These are phyloP conservation scores for Pachyramphus minor DNA, from an alignment of 2,113 vertebrate species.

Conservation along the genomic window DNA sequence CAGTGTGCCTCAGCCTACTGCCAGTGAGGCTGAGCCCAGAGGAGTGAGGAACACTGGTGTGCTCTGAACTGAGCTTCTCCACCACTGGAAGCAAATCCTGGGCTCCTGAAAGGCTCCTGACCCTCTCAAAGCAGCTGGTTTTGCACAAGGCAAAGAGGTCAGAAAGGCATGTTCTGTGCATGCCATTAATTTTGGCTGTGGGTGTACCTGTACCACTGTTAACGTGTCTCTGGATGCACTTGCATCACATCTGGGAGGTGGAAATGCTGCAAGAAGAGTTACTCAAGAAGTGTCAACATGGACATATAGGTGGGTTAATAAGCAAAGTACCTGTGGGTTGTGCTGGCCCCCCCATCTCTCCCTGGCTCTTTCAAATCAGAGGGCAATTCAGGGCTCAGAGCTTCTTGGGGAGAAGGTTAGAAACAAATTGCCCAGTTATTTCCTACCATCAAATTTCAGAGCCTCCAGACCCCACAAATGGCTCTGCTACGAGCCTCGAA, in stretches of 20 bases:
- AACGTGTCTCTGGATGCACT: fast-evolving
- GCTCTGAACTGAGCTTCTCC: neutral
- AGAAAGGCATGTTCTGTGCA: neutral
- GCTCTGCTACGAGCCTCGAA: neutral
- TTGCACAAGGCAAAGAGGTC: neutral
- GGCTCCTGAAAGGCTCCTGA: neutral
- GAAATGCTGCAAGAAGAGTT: neutral
- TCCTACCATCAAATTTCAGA: neutral
- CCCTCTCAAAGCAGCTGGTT: fast-evolving
- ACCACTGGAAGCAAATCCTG: neutral
- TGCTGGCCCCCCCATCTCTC: neutral
- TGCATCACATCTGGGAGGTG: neutral
- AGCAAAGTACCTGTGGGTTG: neutral
- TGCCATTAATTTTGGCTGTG: neutral
- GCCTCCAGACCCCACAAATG: neutral
- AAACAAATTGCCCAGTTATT: neutral
- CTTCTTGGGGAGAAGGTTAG: neutral
- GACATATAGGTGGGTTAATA: neutral
- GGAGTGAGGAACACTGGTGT: fast-evolving
- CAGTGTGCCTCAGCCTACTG: neutral
- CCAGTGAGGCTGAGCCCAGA: neutral
- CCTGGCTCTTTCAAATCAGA: neutral
- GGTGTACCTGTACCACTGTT: fast-evolving
- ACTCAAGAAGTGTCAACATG: neutral
- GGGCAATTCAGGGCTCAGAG: no score